Conservation (phyloP, 1,140 invertebrate species). For the Listronotus bonariensis region DNA sequence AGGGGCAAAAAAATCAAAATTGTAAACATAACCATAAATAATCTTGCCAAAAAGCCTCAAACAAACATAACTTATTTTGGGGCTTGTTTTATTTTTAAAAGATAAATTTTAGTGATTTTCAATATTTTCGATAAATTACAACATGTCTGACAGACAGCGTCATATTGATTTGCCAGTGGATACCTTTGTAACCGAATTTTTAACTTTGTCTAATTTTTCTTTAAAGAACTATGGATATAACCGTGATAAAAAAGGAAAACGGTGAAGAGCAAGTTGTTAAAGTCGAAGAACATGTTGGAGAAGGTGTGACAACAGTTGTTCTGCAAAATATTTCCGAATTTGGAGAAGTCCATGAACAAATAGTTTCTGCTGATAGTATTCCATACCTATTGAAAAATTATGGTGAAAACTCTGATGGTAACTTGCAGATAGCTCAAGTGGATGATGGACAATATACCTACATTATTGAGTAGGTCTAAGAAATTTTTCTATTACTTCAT, state of each 20-base stretch:
- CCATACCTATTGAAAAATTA: conserved; percentile 38
- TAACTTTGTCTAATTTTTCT: background rate
- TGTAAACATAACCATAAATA: conserved; percentile 12
- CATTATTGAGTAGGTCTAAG: conserved; percentile 41
- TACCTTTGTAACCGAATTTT: background rate
- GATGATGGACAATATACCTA: conserved; percentile 43
- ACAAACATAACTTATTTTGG: background rate
- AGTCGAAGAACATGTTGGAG: conserved; percentile 6
- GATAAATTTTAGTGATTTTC: background rate
- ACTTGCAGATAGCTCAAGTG: conserved; percentile 46
- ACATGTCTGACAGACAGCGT: too few species aligned
- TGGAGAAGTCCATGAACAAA: conserved; percentile 7
- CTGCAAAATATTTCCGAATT: background rate
- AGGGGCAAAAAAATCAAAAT: conserved; percentile 11
- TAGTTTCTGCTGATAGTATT: conserved; percentile 1
- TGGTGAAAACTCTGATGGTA: conserved; percentile 47
- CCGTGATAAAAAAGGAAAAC: conserved; percentile 13
- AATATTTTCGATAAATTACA: too few species aligned
- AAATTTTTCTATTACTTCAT: background rate
- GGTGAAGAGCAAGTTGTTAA: conserved; percentile 13
- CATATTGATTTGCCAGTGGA: too few species aligned
- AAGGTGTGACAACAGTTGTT: background rate
- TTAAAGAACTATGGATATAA: conserved; percentile 12
- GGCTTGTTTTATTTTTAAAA: background rate
- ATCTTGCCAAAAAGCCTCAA: background rate